Evolutionary conservation across 2,113 vertebrate genomes (phyloP), one percentile per base, ranked within the genome.

Genomic region (Nyctereutes procyonoides): DNA sequence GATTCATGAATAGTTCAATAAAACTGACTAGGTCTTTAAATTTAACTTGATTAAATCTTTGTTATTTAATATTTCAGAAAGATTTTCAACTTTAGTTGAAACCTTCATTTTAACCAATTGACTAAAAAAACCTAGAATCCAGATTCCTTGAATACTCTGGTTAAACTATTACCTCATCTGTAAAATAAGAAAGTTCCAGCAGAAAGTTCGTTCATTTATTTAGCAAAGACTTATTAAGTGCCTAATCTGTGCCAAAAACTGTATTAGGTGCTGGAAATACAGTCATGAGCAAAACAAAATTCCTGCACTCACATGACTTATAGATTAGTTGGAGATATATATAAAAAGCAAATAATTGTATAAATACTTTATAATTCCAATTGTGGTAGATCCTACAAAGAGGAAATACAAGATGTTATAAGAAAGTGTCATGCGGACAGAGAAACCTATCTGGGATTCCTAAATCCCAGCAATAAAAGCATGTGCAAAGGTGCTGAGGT

Each of bases 171-270:
- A 65, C 6, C 1, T 43, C 8, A 74, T 58, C 20, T 86, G 30
- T 67, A 87, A 95, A 92, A 67, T 43, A 14, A 88, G 74, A 83
- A 55, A 9, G 35, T 79, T 86, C 43, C 38, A 55, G 26, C 76
- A 84, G 88, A 77, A 97, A 91, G 30, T 82, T 90, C 35, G 62
- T 71, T 87, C 20, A 30, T 55, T 82, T 67, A 55, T 71, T 79
- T 91, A 89, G 80, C 48, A 92, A 82, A 92, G 84, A n/a, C 8
- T 82, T 90, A 71, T 2, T 28, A 91, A 60, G 62, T n/a, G 43
- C 35, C 32, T 32, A 74, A 69, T 67, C 28, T 89, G 43, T 86
- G 53, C 19, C 38, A 74, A 35, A 92, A 38, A 9, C 30, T 48
- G 2, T 71, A 48, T 74, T 65, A 76, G 48, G 43, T 48, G 14